Evolutionary conservation across 2,113 vertebrate species (phyloP).

Genomic region (Bubalus kerabau): DNA sequence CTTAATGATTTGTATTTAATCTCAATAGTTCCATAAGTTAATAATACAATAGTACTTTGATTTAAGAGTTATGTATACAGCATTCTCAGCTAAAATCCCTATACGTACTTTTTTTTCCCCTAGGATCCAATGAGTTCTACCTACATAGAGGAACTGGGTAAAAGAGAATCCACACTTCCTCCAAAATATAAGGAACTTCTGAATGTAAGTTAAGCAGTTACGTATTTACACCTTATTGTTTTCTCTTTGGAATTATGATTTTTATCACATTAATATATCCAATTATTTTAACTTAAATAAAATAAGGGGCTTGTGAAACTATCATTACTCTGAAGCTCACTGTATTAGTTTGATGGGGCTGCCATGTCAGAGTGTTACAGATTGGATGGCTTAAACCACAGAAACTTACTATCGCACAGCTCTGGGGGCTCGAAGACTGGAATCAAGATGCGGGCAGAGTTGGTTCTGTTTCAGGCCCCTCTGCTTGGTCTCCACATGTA

Average conservation of each 20-base stretch:
- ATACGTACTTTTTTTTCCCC: constrained; percentile 25
- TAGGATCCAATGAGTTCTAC: constrained; percentile 78
- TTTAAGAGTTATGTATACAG: background rate
- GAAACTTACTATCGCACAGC: background rate
- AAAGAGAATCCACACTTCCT: constrained; percentile 80
- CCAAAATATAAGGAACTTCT: constrained; percentile 80
- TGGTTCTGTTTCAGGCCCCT: background rate
- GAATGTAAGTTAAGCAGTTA: constrained; percentile 74
- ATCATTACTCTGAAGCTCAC: background rate
- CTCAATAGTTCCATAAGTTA: background rate
- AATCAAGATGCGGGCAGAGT: background rate
- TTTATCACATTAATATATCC: background rate
- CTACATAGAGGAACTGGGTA: constrained; percentile 80
- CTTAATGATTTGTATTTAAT: background rate
- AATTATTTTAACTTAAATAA: background rate
- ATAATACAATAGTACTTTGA: background rate
- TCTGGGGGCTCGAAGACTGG: background rate
- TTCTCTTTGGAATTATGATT: background rate
- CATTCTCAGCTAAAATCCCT: background rate
- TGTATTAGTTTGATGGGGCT: background rate
- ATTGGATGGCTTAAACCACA: background rate
- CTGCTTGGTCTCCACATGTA: background rate
- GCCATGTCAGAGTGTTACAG: background rate
- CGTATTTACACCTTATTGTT: background rate
- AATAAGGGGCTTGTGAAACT: background rate